Conservation (phyloP, 2,888 invertebrate genomes). For the Heteromyza rotundicornis region DNA sequence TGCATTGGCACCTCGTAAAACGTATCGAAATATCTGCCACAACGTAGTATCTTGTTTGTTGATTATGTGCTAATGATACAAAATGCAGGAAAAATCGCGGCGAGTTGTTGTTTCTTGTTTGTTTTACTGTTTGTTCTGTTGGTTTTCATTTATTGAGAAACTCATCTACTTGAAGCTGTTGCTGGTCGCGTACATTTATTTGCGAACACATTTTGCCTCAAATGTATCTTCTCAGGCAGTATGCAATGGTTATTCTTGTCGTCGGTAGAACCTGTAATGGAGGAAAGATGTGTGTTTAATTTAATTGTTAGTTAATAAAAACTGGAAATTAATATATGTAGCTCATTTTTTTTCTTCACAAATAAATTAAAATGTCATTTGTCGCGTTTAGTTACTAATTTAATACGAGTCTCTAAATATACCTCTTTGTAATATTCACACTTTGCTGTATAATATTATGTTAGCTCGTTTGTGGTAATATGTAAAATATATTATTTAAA, state of each 20-base stretch:
- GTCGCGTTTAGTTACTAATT: too few species aligned
- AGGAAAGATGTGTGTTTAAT: background rate
- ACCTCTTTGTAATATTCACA: too few species aligned
- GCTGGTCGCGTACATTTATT: background rate
- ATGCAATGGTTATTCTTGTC: background rate
- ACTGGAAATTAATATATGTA: too few species aligned
- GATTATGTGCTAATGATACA: conserved; percentile 32
- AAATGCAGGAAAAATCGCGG: conserved; percentile 11
- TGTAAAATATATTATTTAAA: too few species aligned
- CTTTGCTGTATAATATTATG: too few species aligned
- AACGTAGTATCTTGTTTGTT: background rate
- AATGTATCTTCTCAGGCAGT: background rate
- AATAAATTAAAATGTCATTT: too few species aligned
- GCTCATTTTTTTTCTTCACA: too few species aligned
- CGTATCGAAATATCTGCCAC: background rate
- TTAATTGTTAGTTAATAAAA: too few species aligned
- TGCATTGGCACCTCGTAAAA: conserved; percentile 5
- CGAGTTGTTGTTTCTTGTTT: background rate
- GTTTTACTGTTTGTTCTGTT: background rate
- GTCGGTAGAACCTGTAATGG: background rate
- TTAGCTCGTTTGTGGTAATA: too few species aligned
- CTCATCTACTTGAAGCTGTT: background rate
- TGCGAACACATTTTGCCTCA: background rate
- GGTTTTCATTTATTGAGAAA: background rate
- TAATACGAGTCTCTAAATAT: too few species aligned